Percentiles rank a stretch among this genome's conserved stretches.
These are phyloP conservation scores for Hyles vespertilio DNA, from an alignment of 1,140 invertebrate species.

Conservation along the genomic window DNA sequence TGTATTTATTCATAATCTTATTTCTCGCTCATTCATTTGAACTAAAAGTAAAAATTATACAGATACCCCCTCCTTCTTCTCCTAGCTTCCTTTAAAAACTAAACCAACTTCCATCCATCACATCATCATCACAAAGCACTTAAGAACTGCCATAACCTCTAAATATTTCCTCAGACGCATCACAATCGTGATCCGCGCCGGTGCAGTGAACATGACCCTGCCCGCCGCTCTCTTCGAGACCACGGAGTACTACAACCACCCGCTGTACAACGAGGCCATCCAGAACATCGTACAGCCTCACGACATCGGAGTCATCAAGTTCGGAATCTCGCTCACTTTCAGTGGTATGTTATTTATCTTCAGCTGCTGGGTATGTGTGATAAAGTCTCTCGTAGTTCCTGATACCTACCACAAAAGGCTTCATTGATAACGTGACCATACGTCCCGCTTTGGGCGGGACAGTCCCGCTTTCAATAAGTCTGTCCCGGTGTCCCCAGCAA, in stretches of 20 bases:
- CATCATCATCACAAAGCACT: background rate
- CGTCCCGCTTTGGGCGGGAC: too few species aligned
- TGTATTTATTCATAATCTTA: too few species aligned
- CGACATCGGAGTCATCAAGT: constrained; percentile 55
- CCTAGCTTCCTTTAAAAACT: background rate
- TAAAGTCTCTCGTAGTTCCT: too few species aligned
- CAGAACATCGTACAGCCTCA: constrained; percentile 43
- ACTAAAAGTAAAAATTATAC: background rate
- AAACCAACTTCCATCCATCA: background rate
- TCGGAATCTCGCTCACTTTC: constrained; percentile 35
- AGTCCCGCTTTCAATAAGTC: too few species aligned
- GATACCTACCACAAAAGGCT: too few species aligned
- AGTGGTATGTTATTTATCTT: constrained; percentile 30
- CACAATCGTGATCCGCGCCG: constrained; percentile 45
- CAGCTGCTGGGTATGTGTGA: background rate
- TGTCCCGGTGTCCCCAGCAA: too few species aligned
- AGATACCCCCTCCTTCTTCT: too few species aligned
- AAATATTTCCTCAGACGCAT: constrained; percentile 30
- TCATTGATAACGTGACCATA: too few species aligned
- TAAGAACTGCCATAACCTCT: background rate
- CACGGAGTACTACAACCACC: constrained; percentile 54
- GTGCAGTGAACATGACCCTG: constrained; percentile 33
- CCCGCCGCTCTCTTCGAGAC: constrained; percentile 48
- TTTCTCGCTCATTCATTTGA: too few species aligned
- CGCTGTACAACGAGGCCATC: constrained; percentile 35